Conservation (phyloP, 2,113 vertebrate genomes). For the Ophiodon elongatus region DNA sequence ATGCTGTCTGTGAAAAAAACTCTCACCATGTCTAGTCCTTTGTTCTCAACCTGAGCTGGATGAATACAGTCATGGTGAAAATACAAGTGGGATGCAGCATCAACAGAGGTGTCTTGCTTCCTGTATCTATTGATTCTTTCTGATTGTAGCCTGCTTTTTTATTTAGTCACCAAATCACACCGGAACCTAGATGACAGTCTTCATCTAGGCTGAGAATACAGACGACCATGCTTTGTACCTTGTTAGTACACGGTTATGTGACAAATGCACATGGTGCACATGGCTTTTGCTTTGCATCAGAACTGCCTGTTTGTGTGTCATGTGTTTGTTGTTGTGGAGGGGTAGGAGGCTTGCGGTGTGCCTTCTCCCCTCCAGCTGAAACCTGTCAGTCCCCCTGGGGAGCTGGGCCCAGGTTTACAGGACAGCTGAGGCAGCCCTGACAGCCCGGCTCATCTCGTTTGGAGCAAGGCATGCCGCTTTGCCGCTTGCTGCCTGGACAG, state of each 20-base stretch:
- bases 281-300: conserved; percentile 70
- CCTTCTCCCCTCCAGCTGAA: conserved; percentile 84
- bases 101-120: conserved; percentile 64
- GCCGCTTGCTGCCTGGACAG: conserved; percentile 78
- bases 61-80: conserved; percentile 61
- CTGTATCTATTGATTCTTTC: conserved; percentile 62
- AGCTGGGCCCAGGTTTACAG: conserved; percentile 76
- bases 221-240: conserved; percentile 68
- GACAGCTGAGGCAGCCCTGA: conserved; percentile 82
- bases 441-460: conserved; percentile 82
- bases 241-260: conserved; percentile 73
- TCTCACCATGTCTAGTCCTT: conserved; percentile 64
- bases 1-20: conserved; percentile 35
- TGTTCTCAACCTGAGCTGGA: conserved; percentile 68
- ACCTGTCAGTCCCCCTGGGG: conserved; percentile 81
- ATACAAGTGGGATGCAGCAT: conserved; percentile 61
- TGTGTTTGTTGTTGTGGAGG: conserved; percentile 81
- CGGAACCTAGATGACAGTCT: conserved; percentile 63
- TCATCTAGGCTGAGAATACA: conserved; percentile 58
- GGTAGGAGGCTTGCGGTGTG: conserved; percentile 73
- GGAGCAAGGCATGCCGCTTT: conserved; percentile 76
- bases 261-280: conserved; percentile 73
- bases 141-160: conserved; percentile 56
- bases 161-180: conserved; percentile 45
- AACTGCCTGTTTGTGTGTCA: conserved; percentile 65